These are phyloP conservation scores for Polypedilum pembai DNA, from an alignment of 1,140 invertebrate species.

Conservation along the genomic window DNA sequence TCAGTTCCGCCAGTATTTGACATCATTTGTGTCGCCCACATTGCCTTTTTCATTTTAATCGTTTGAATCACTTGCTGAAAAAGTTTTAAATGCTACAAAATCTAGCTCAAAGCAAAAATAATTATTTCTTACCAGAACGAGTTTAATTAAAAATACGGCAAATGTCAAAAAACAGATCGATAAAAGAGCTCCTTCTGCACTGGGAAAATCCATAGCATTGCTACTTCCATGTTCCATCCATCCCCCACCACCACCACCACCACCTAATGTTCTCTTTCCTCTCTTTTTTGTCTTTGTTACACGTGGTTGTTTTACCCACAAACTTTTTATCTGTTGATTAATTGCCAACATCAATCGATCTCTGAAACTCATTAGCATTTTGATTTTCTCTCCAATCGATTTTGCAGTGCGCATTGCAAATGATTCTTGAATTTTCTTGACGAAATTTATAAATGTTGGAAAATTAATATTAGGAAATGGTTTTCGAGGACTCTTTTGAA, in stretches of 20 bases:
- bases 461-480: conserved; percentile 30
- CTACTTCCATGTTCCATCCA: conserved; percentile 39
- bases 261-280: conserved; percentile 32
- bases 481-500: conserved; percentile 30
- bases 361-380: conserved; percentile 48
- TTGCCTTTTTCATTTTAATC: neutral
- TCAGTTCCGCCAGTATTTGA: neutral
- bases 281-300: conserved; percentile 37
- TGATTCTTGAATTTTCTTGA: conserved; percentile 47
- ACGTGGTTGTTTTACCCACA: conserved; percentile 28
- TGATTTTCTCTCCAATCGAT: conserved; percentile 49
- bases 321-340: conserved; percentile 42
- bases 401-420: conserved; percentile 48
- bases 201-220: conserved; percentile 63
- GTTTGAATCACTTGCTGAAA: conserved; percentile 28
- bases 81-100: conserved; percentile 30
- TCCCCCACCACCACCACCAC: conserved; percentile 37
- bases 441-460: conserved; percentile 43
- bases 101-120: conserved; percentile 26
- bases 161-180: conserved; percentile 75
- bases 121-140: conserved; percentile 60
- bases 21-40: conserved; percentile 13
- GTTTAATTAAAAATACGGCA: conserved; percentile 70
- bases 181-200: conserved; percentile 66
- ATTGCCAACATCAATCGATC: conserved; percentile 50